A percentile compares a stretch with the other conserved stretches of the same genome.
Conservation (phyloP, 2,797 vertebrate genomes). For the Apodemus agrarius region DNA sequence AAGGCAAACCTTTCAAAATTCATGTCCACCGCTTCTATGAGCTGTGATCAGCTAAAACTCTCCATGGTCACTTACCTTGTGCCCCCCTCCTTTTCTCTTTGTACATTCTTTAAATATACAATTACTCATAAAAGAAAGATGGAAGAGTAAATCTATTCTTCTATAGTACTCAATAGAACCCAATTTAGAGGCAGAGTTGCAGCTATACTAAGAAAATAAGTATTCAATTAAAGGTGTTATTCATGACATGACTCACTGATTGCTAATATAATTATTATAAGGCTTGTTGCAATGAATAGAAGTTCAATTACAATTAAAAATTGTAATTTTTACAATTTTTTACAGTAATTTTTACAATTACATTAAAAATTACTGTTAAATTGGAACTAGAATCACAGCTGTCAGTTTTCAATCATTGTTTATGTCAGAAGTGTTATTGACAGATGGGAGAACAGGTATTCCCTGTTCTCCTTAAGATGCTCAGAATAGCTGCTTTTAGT, state of each 20-base stretch:
- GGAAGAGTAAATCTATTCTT: constrained; percentile 67
- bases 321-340: too few species aligned
- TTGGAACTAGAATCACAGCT: constrained; percentile 44
- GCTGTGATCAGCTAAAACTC: constrained; percentile 1
- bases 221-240: constrained; percentile 70
- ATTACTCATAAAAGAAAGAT: constrained; percentile 64
- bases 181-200: constrained; percentile 61
- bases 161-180: constrained; percentile 56
- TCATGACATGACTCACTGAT: constrained; percentile 77
- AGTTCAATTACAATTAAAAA: constrained; percentile 71
- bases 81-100: constrained; percentile 44
- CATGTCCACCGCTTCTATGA: constrained; percentile 12
- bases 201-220: constrained; percentile 55
- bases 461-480: constrained; percentile 36
- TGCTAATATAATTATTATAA: constrained; percentile 65
- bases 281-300: constrained; percentile 48
- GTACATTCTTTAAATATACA: constrained; percentile 67
- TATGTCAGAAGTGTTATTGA: constrained; percentile 60
- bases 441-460: constrained; percentile 29
- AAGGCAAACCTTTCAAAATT: constrained; percentile 21
- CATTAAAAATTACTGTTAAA: constrained; percentile 62
- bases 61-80: constrained; percentile 34
- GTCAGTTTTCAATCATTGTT: constrained; percentile 80
- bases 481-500: constrained; percentile 71
- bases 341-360: too few species aligned